Evolutionary conservation across 2,888 invertebrate genomes (phyloP), one percentile per base, ranked within the genome.

Genomic region (Leptinotarsa rubiginosa): DNA sequence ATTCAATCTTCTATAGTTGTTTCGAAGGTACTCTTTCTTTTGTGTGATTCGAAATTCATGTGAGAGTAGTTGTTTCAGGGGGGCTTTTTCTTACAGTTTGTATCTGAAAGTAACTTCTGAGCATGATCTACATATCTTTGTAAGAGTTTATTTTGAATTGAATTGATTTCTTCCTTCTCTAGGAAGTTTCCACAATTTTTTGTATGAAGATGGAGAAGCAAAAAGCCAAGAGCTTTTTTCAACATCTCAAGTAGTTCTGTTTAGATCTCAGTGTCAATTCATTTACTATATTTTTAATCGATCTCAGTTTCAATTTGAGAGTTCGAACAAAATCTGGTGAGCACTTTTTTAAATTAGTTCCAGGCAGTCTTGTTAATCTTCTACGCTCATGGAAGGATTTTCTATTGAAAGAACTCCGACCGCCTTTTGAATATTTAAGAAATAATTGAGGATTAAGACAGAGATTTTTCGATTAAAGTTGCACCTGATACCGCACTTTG

Each of bases 371-470:
- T 59, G 20, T 22, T 50, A 41, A 56, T 69, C 56, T 49, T 52
- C 69, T 62, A 68, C 69, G 75, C 62, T 52, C 64, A 74, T 74
- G 69, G 59, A 50, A 65, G 65, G 75, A 73, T 77, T 79, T 77
- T 75, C 72, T 75, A 79, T 77, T 76, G 77, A 75, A 76, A 75
- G 73, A 75, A 75, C 72, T 70, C 73, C 77, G 59, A 73, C 78
- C 74, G 75, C 75, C 81, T 83, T 83, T 81, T 82, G 84, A 83
- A 83, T 83, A 83, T 84, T 83, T 82, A 83, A 81, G 81, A 82
- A 84, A 83, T 84, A 83, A 85, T 85, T 84, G 84, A 79, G 84
- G 85, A 85, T 85, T 85, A 84, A 77, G 79, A 79, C 82, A 75
- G 81, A 80, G 85, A 84, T 85, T 85, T 84, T 84, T 84, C 83